phyloP scores from a whole-genome alignment of 2,888 invertebrate species.

The Drosophila putrida region DNA sequence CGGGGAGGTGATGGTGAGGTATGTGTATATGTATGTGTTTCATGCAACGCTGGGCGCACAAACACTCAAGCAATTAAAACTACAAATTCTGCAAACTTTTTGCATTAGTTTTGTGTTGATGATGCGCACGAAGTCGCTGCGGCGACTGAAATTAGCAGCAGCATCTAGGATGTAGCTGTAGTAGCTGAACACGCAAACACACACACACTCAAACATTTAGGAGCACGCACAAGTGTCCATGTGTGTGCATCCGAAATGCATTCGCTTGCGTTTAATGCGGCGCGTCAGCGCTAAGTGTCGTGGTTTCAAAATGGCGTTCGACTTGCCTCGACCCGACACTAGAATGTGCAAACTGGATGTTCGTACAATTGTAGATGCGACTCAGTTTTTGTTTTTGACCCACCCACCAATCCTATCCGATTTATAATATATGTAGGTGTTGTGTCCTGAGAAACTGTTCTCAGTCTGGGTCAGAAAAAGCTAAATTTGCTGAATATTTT shows the following conservation, averaged over 20 bases:
- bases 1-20: neutral
- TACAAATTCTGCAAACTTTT: constrained; percentile 76
- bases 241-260: constrained; percentile 43
- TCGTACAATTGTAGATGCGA: neutral
- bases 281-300: constrained; percentile 78
- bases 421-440: too few relatives aligned
- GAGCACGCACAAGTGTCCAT: neutral
- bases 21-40: constrained; percentile 24
- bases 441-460: too few relatives aligned
- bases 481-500: too few relatives aligned
- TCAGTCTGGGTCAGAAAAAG: too few relatives aligned
- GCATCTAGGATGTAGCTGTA: constrained; percentile 57
- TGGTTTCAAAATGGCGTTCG: constrained; percentile 72
- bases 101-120: constrained; percentile 79
- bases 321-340: constrained; percentile 36
- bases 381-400: constrained; percentile 16
- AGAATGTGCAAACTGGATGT: neutral
- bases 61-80: constrained; percentile 81
- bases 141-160: constrained; percentile 69
- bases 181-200: constrained; percentile 26
- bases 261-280: constrained; percentile 70
- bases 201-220: neutral
- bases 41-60: constrained; percentile 45
- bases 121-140: constrained; percentile 67
- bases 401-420: neutral